Percentiles rank a stretch among this genome's conserved stretches.
Evolutionary conservation across 1,140 invertebrate species (phyloP).

Genomic region (Dreissena rostriformis): DNA sequence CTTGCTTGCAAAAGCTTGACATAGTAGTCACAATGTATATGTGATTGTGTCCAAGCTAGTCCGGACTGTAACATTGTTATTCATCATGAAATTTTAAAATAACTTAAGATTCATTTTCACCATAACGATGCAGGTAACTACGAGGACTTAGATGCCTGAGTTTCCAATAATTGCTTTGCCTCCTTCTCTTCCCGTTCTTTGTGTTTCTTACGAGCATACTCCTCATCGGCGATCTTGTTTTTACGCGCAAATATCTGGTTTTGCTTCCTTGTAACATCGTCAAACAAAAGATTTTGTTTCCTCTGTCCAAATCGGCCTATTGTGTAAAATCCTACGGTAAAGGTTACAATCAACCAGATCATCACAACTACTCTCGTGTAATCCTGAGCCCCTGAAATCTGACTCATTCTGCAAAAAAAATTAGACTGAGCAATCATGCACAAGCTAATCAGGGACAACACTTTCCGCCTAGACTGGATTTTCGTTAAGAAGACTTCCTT

Average conservation of each 20-base stretch:
- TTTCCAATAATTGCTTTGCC: not conserved
- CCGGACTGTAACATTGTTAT: too few relatives aligned
- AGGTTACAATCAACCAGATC: conserved; percentile 2
- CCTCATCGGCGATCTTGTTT: not conserved
- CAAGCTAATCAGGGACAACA: too few relatives aligned
- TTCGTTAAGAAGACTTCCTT: too few relatives aligned
- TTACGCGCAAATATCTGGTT: not conserved
- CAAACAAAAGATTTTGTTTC: not conserved
- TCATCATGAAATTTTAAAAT: too few relatives aligned
- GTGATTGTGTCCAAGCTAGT: too few relatives aligned
- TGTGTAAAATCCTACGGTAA: not conserved
- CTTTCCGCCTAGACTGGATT: too few relatives aligned
- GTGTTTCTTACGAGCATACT: not conserved
- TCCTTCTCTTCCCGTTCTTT: not conserved
- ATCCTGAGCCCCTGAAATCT: not conserved
- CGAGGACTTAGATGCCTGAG: not conserved
- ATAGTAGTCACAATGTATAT: too few relatives aligned
- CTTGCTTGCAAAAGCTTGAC: too few relatives aligned
- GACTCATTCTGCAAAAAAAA: conserved; percentile 7
- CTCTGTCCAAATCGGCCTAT: not conserved
- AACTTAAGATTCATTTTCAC: too few relatives aligned
- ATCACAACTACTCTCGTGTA: not conserved
- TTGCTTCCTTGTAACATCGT: not conserved
- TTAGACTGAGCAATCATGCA: not conserved
- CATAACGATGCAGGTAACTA: not conserved